These are phyloP conservation scores for Pectinophora gossypiella DNA, from an alignment of 1,140 invertebrate genomes.

Conservation along the genomic window DNA sequence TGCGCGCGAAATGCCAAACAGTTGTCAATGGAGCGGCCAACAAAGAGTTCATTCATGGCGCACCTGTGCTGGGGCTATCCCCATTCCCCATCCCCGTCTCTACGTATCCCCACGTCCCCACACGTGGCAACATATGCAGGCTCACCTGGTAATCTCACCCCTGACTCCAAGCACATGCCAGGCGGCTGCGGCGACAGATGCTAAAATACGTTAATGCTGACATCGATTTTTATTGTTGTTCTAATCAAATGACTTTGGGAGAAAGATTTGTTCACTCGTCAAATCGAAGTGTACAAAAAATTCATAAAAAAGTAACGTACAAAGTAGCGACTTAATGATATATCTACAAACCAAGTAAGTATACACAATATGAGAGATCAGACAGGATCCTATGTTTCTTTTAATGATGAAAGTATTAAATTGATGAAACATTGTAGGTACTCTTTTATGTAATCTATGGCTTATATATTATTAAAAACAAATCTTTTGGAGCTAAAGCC, in stretches of 20 bases:
- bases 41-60: slow-evolving; percentile 54
- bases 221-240: slow-evolving; percentile 53
- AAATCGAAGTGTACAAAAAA: no score
- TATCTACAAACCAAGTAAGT: no score
- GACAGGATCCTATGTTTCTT: no score
- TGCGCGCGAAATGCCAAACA: slow-evolving; percentile 59
- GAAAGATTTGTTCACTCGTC: no score
- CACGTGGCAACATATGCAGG: slow-evolving; percentile 67
- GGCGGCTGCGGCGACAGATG: slow-evolving; percentile 70
- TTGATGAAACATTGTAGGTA: no score
- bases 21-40: slow-evolving; percentile 55
- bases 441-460: no score
- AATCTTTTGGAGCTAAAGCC: no score
- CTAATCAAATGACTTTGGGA: slow-evolving; percentile 11
- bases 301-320: no score
- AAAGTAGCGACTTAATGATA: no score
- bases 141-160: slow-evolving; percentile 62
- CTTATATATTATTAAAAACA: no score
- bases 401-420: no score
- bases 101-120: slow-evolving; percentile 33
- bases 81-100: background rate
- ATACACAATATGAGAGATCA: no score
- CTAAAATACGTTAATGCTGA: slow-evolving; percentile 68
- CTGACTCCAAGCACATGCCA: slow-evolving; percentile 63
- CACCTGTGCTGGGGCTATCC: slow-evolving; percentile 66